Evolutionary conservation across 2,888 invertebrate species (phyloP).

Genomic region (Electrophaes corylata): DNA sequence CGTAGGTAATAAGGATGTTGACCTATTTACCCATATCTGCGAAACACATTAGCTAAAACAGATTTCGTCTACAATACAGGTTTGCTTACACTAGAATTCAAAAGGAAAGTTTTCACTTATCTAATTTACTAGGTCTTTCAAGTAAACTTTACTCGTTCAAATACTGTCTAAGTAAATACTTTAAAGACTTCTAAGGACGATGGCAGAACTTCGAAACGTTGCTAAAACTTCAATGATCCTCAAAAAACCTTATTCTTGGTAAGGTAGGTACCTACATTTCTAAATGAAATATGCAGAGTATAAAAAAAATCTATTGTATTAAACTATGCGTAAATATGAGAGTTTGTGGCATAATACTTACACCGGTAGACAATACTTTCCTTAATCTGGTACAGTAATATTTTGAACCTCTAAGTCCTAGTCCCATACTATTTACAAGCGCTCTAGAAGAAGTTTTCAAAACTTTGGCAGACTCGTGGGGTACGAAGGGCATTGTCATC

Average conservation of each 20-base stretch:
- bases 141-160: slow-evolving; percentile 23
- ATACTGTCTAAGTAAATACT: slow-evolving; percentile 25
- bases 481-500: too few relatives aligned
- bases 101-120: not conserved
- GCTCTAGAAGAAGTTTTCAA: too few relatives aligned
- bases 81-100: not conserved
- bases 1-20: too few relatives aligned
- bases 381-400: too few relatives aligned
- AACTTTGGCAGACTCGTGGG: too few relatives aligned
- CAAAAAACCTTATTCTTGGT: not conserved
- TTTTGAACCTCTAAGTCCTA: too few relatives aligned
- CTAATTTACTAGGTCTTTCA: slow-evolving; percentile 18
- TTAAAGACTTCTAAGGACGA: slow-evolving; percentile 7
- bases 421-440: too few relatives aligned
- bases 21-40: not conserved
- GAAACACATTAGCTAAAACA: not conserved
- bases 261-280: not conserved
- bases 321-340: not conserved
- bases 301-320: not conserved
- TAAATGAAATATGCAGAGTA: not conserved
- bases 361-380: too few relatives aligned
- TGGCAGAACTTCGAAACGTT: slow-evolving; percentile 16
- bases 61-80: not conserved
- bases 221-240: slow-evolving; percentile 6
- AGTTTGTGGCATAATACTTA: too few relatives aligned